These are phyloP conservation scores for Adela reaumurella DNA, from an alignment of 2,888 invertebrate genomes.

Conservation along the genomic window DNA sequence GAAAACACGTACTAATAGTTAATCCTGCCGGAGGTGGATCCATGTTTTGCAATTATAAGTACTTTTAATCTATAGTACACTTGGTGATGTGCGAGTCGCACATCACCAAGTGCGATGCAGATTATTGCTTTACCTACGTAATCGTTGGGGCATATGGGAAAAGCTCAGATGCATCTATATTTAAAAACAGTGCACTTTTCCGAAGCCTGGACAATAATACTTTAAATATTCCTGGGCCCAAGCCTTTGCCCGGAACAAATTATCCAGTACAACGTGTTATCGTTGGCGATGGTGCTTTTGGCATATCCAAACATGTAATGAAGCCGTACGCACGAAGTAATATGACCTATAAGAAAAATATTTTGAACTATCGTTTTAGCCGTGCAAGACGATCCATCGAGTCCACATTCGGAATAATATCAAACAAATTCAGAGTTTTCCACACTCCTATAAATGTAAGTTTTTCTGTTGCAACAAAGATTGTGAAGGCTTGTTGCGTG, in stretches of 20 bases:
- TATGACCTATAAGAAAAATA: slow-evolving; percentile 2
- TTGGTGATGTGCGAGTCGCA: too few relatives aligned
- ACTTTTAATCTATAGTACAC: too few relatives aligned
- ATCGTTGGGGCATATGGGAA: too few relatives aligned
- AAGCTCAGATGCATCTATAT: too few relatives aligned
- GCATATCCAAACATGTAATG: neutral
- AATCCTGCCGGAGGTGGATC: too few relatives aligned
- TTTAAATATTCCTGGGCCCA: neutral
- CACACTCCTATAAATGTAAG: slow-evolving; percentile 8
- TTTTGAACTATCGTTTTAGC: slow-evolving; percentile 11
- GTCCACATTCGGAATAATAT: slow-evolving; percentile 9
- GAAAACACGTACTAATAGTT: too few relatives aligned
- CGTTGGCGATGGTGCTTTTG: neutral
- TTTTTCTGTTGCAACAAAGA: slow-evolving; percentile 4
- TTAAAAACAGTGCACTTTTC: too few relatives aligned
- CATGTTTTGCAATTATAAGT: too few relatives aligned
- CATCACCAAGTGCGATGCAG: too few relatives aligned
- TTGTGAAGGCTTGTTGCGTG: slow-evolving; percentile 9
- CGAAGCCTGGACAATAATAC: neutral
- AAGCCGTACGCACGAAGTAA: neutral
- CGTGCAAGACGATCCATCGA: slow-evolving; percentile 11
- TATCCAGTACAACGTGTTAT: neutral
- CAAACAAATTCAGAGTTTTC: slow-evolving; percentile 9
- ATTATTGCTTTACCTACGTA: too few relatives aligned
- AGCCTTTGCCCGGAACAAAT: neutral